These are phyloP conservation scores for Chaetops frenatus DNA, from an alignment of 2,113 vertebrate species.

Conservation along the genomic window DNA sequence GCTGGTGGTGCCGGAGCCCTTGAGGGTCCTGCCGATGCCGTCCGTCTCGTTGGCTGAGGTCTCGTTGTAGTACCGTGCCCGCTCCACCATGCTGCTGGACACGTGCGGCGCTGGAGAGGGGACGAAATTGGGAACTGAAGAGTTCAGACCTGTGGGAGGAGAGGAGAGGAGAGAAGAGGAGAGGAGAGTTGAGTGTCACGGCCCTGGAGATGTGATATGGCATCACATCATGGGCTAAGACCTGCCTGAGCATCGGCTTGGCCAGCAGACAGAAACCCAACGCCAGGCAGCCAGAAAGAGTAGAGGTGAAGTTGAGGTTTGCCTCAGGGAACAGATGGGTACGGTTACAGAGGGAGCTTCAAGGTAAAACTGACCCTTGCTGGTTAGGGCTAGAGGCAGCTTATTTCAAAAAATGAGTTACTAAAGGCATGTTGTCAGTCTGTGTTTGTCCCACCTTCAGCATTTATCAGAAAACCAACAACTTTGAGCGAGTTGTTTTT, in stretches of 20 bases:
- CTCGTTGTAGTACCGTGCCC: constrained; percentile 32
- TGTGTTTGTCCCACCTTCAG: neutral
- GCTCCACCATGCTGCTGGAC: constrained; percentile 11
- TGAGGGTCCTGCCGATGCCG: neutral
- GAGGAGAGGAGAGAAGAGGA: constrained; percentile 23
- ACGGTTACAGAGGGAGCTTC: neutral
- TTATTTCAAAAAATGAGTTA: neutral
- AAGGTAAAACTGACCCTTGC: neutral
- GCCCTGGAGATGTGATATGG: neutral
- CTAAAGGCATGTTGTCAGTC: neutral
- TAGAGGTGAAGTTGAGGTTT: constrained; percentile 45
- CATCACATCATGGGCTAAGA: neutral
- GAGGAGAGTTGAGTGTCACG: neutral
- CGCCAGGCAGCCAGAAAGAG: neutral
- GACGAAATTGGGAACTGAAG: constrained; percentile 63
- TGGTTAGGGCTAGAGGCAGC: neutral
- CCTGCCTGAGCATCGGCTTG: neutral
- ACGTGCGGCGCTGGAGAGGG: constrained; percentile 57
- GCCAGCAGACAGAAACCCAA: constrained; percentile 33
- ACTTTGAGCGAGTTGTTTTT: neutral
- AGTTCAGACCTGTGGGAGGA: constrained; percentile 67
- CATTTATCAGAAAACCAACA: neutral
- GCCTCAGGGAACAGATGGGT: neutral
- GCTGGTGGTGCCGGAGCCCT: constrained; percentile 3
- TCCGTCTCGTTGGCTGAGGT: constrained; percentile 45